Evolutionary conservation across 2,888 invertebrate species (phyloP).

Genomic region (Agrotis ipsilon): DNA sequence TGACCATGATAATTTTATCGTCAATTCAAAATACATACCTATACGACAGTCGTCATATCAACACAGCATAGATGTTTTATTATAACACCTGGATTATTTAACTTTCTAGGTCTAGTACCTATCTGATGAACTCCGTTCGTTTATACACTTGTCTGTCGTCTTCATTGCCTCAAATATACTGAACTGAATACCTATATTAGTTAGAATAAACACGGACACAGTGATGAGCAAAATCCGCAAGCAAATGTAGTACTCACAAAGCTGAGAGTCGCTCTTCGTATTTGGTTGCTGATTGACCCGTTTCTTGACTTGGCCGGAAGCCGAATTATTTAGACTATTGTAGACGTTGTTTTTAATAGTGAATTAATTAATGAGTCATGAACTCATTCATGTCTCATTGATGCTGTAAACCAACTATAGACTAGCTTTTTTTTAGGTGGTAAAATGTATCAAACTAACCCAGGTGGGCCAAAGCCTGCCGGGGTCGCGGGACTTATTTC

Average conservation of each 20-base stretch:
- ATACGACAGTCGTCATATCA: background rate
- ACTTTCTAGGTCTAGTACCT: constrained; percentile 8
- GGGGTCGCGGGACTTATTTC: too few species aligned
- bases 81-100: background rate
- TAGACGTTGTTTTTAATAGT: constrained; percentile 31
- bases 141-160: background rate
- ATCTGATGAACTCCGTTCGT: background rate
- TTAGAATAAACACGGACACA: too few species aligned
- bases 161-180: background rate
- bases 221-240: constrained; percentile 2
- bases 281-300: constrained; percentile 38
- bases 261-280: constrained; percentile 13
- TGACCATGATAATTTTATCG: constrained; percentile 41
- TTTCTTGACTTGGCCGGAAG: constrained; percentile 42
- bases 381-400: constrained; percentile 30
- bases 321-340: constrained; percentile 49
- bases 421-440: too few species aligned
- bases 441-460: too few species aligned
- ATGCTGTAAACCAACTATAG: constrained; percentile 12
- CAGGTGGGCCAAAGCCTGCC: too few species aligned
- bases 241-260: constrained; percentile 9
- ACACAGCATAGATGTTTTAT: constrained; percentile 10
- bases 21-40: constrained; percentile 6
- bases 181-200: too few species aligned
- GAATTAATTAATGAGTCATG: constrained; percentile 39